Conservation (phyloP, 2,113 vertebrate species). For the Corythoichthys haematopterus region DNA sequence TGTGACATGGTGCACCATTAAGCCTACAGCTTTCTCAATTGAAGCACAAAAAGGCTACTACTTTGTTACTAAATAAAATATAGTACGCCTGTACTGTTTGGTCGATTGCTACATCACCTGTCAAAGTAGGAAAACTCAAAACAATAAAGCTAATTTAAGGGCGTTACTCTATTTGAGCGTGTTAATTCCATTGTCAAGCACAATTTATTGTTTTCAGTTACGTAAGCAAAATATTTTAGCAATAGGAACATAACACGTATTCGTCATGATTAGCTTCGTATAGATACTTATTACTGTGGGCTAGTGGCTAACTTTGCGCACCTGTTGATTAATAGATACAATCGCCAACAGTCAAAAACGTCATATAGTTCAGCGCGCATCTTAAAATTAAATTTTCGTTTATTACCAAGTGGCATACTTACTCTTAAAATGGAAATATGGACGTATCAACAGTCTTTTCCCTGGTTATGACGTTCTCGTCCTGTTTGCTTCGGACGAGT, state of each 20-base stretch:
- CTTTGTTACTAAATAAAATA: neutral
- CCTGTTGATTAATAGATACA: slow-evolving; percentile 33
- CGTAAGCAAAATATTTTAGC: neutral
- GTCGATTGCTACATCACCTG: slow-evolving; percentile 2
- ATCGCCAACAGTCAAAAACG: neutral
- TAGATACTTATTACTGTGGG: neutral
- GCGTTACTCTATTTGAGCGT: neutral
- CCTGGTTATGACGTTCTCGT: neutral
- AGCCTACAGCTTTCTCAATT: slow-evolving; percentile 14
- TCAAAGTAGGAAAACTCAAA: neutral
- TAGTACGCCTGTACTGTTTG: neutral
- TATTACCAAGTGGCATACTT: slow-evolving; percentile 1
- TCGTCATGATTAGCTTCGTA: neutral
- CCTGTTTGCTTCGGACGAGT: slow-evolving; percentile 14
- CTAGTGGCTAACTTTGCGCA: slow-evolving; percentile 30
- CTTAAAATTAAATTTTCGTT: too few relatives aligned
- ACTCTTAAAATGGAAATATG: neutral
- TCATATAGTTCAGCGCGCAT: neutral
- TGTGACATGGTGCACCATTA: slow-evolving; percentile 51
- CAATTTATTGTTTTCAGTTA: neutral
- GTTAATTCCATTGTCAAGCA: neutral
- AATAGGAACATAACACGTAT: too few relatives aligned
- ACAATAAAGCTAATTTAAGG: neutral
- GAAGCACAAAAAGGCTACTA: neutral
- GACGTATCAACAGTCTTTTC: neutral